phyloP scores from a whole-genome alignment of 2,888 invertebrate species.

The Erebia aethiops region DNA sequence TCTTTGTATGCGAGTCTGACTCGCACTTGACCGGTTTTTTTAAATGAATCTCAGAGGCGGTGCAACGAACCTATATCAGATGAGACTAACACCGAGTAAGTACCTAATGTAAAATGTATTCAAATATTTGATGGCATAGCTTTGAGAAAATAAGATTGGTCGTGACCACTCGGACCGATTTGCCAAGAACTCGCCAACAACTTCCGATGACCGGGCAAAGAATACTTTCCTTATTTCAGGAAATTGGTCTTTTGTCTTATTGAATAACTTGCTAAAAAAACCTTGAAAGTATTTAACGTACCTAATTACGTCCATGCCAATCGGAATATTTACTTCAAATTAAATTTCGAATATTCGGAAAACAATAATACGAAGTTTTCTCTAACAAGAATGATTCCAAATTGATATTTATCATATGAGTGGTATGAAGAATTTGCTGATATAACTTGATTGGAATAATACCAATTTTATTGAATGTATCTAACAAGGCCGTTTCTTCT shows the following conservation, averaged over 20 bases:
- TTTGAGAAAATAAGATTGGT: constrained; percentile 54
- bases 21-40: too few relatives aligned
- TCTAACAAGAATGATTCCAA: neutral
- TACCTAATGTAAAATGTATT: neutral
- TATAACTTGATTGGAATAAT: constrained; percentile 56
- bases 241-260: constrained; percentile 54
- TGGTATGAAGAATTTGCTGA: constrained; percentile 15
- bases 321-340: neutral
- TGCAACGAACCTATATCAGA: too few relatives aligned
- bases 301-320: too few relatives aligned
- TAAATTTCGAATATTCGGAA: neutral
- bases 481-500: constrained; percentile 74
- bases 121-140: constrained; percentile 12
- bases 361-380: neutral
- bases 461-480: constrained; percentile 73
- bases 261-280: neutral
- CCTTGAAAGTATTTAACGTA: too few relatives aligned
- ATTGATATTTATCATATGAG: neutral
- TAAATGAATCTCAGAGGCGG: too few relatives aligned
- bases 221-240: constrained; percentile 61
- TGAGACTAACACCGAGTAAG: neutral
- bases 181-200: constrained; percentile 59
- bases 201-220: constrained; percentile 64
- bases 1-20: too few relatives aligned
- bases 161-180: constrained; percentile 61